Base-by-base conservation (phyloP, 2,888 invertebrate genomes). In the Salticus scenicus region DNA sequence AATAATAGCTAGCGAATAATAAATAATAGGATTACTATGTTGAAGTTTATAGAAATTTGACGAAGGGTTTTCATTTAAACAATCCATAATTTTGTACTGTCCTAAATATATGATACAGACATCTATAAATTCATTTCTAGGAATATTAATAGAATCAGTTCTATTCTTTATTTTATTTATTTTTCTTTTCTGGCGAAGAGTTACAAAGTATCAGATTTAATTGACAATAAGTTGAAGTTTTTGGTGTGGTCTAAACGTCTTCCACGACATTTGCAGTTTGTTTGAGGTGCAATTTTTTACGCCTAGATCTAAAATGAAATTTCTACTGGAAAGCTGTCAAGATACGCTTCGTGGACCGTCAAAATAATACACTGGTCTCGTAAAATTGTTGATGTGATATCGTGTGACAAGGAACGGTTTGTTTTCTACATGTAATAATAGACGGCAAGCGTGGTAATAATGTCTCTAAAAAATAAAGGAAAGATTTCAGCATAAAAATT, bases 281-380 rank as follows among this genome's bases (percentile, higher is more conserved):
- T 57, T 57, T 24, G 24, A 57, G 24, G 57, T 57, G 57, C 24
- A 57, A 57, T 57, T 12, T 57, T 57, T 57, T 17, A 57, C 57
- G 57, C 57, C 24, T 24, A 7, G 37, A 57, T 24, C 24, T 20
- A 24, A 57, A 24, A 57, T 24, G 5, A 12, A 1, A 7, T 57
- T 57, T 12, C 8, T 24, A 57, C 57, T 24, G 24, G 17, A 57
- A 57, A 17, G 8, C 24, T 8, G 8, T 17, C 4, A 10, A n/a
- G 57, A 24, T 24, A 57, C 24, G 57, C 24, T 57, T 24, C 12
- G 57, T 24, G 57, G 57, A 24, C 57, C 57, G 1, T 4, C 57
- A 4, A 57, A 57, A 57, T 57, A 24, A 24, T 57, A 24, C 24
- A 20, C 57, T 5, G 1, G 24, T 24, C 57, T 57, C 24, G 8